A percentile compares a stretch with the other conserved stretches of the same genome.
phyloP scores from a whole-genome alignment of 30 jellyfish, hydroid and myxozoan species.

The Hydractinia echinata region DNA sequence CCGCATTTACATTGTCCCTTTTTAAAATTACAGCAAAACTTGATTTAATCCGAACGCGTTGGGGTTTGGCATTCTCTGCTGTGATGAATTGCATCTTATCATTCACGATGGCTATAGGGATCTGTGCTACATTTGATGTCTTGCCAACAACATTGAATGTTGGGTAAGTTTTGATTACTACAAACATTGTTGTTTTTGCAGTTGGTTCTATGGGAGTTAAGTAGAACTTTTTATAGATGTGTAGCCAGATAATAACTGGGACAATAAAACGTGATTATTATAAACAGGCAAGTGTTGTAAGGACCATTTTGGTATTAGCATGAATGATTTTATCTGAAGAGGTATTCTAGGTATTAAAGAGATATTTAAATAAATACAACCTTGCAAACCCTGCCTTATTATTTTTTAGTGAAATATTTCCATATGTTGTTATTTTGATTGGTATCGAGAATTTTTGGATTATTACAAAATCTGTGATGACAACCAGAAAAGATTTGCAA shows the following conservation, averaged over 20 bases:
- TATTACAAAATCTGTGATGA: conserved; percentile 79
- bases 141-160: conserved; percentile 74
- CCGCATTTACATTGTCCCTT: too few relatives aligned
- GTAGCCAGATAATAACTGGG: too few relatives aligned
- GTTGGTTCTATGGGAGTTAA: not conserved
- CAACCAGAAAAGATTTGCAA: conserved; percentile 52
- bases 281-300: too few relatives aligned
- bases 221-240: too few relatives aligned
- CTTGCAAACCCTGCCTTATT: not conserved
- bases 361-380: too few relatives aligned
- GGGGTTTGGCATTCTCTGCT: conserved; percentile 99
- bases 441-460: conserved; percentile 91
- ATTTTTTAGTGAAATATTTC: conserved; percentile 79
- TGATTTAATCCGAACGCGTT: conserved; percentile 85
- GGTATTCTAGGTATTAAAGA: too few relatives aligned
- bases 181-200: not conserved
- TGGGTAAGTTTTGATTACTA: conserved; percentile 51
- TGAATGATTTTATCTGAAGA: too few relatives aligned
- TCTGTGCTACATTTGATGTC: conserved; percentile 79
- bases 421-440: conserved; percentile 83
- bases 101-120: conserved; percentile 86
- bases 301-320: too few relatives aligned
- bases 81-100: conserved; percentile 88
- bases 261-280: too few relatives aligned
- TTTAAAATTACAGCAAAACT: conserved; percentile 52